Evolutionary conservation across 1,140 invertebrate species (phyloP), one percentile per base, ranked within the genome.

Genomic region (Drosophila orena): DNA sequence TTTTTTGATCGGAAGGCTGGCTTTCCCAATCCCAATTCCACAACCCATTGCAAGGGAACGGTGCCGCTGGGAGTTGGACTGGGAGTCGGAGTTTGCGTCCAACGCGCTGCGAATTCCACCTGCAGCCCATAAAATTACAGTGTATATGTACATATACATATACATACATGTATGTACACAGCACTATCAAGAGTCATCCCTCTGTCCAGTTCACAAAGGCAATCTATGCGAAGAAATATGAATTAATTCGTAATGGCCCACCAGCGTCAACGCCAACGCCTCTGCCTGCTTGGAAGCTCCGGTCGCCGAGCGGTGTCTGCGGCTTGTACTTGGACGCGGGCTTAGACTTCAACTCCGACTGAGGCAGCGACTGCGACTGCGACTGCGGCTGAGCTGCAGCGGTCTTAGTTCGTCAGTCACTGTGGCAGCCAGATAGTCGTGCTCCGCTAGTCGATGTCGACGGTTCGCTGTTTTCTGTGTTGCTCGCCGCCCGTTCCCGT

Each of bases 361-460:
- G 15, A 37, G 50, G 38, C 68, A 14, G 22, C 44, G 24, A 54
- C 64, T 17, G 35, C 40, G 74, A 37, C 61, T 57, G 34, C 12
- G 34, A 43, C 54, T 47, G 34, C 27, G 34, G 47, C 62, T 34
- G 53, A 38, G 49, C 50, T 17, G 22, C 37, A 42, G 54, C 42
- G 73, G 81, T 60, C 74, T 85, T 86, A 85, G 81, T 78, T 77
- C 64, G 77, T 78, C 68, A 80, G 77, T 79, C 65, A 59, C 61
- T 57, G 79, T 81, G 70, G 75, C 84, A 76, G 76, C 61, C 84
- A 88, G 83, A 88, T 86, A 86, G 83, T 86, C 79, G 76, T 86
- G 79, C 75, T 88, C 86, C 79, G 84, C 75, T 83, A 86, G 83
- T 86, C 81, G 74, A 68, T 64, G 81, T 50, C 57, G 54, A 65